Conservation (phyloP, 2,888 invertebrate species). For the Fragum fragum region DNA sequence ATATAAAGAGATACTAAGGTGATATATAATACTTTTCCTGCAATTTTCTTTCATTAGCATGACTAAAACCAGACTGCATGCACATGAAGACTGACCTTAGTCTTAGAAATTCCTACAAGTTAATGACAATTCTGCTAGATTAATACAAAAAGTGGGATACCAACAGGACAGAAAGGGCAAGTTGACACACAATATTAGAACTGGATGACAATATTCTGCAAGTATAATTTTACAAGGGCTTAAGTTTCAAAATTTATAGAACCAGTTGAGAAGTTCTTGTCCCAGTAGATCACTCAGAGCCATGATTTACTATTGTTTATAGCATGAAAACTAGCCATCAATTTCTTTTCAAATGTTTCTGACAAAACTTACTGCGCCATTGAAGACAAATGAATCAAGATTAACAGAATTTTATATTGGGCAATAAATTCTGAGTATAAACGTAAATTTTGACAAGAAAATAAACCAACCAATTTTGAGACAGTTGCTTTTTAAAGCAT, state of each 20-base stretch:
- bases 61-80: too few relatives aligned
- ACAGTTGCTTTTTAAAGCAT: neutral
- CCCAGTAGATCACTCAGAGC: neutral
- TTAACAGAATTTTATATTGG: neutral
- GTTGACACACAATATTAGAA: too few relatives aligned
- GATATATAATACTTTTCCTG: too few relatives aligned
- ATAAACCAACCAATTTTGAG: neutral
- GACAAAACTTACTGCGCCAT: neutral
- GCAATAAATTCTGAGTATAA: constrained; percentile 16
- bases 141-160: too few relatives aligned
- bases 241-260: neutral
- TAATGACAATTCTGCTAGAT: too few relatives aligned
- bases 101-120: too few relatives aligned
- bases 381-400: constrained; percentile 10
- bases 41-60: too few relatives aligned
- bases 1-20: too few relatives aligned
- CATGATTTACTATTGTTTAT: constrained; percentile 11
- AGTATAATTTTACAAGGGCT: too few relatives aligned
- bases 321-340: constrained; percentile 21
- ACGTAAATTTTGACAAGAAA: constrained; percentile 18
- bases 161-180: too few relatives aligned
- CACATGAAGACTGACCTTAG: too few relatives aligned
- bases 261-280: neutral
- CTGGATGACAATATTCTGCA: too few relatives aligned
- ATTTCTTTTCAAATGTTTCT: constrained; percentile 10